These are phyloP conservation scores for Spodoptera litura DNA, from an alignment of 1,140 invertebrate species.

Conservation along the genomic window DNA sequence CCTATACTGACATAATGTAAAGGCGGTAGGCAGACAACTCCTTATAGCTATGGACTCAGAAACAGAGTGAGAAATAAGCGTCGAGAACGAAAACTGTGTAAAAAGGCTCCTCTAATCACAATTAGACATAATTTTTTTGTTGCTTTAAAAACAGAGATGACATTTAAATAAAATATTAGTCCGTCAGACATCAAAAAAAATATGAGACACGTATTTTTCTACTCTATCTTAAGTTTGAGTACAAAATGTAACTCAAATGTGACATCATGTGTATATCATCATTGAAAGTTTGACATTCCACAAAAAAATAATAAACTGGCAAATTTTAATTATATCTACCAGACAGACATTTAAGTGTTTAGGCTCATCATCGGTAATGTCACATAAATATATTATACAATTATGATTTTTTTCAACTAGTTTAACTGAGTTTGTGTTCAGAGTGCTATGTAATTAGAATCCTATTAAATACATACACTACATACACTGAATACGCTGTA, in stretches of 20 bases:
- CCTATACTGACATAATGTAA: conserved; percentile 84
- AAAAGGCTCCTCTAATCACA: conserved; percentile 48
- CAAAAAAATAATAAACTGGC: too few species aligned
- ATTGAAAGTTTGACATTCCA: too few species aligned
- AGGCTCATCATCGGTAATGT: too few species aligned
- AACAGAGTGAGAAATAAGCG: conserved; percentile 74
- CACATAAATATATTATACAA: background rate
- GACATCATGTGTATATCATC: too few species aligned
- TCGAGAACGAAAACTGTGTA: conserved; percentile 39
- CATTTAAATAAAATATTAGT: too few species aligned
- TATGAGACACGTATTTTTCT: too few species aligned
- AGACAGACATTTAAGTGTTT: too few species aligned
- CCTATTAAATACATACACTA: conserved; percentile 48
- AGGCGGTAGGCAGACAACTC: conserved; percentile 85
- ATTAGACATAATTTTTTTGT: conserved; percentile 36
- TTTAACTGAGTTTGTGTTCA: conserved; percentile 14
- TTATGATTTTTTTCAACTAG: background rate
- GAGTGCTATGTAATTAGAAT: conserved; percentile 25
- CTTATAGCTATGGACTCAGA: conserved; percentile 82
- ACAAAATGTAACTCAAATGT: too few species aligned
- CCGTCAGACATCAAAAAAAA: too few species aligned
- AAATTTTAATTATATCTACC: too few species aligned
- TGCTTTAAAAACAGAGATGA: too few species aligned
- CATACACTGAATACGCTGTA: conserved; percentile 19
- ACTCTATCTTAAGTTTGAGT: too few species aligned